Conservation (phyloP, 2,888 invertebrate genomes). For the Hedychridium roseum region DNA sequence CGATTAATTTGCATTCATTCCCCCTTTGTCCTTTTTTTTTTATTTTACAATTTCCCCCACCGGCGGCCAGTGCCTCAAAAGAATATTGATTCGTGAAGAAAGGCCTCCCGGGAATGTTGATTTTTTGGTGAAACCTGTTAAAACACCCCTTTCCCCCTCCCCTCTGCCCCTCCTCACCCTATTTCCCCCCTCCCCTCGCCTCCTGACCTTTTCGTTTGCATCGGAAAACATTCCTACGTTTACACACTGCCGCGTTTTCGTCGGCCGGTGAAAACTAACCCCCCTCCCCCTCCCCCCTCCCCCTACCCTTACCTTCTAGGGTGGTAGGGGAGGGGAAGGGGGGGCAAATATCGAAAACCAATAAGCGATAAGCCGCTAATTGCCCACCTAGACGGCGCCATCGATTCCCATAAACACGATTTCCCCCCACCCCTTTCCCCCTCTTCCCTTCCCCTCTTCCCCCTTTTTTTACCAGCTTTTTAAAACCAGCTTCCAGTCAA, state of each 20-base stretch:
- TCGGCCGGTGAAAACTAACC: constrained; percentile 12
- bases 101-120: too few species aligned
- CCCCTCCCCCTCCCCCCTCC: constrained; percentile 12
- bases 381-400: constrained; percentile 57
- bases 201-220: too few species aligned
- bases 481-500: too few species aligned
- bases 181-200: neutral
- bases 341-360: constrained; percentile 58
- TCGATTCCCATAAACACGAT: constrained; percentile 9
- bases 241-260: neutral
- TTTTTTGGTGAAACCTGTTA: too few species aligned
- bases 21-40: too few species aligned
- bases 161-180: constrained; percentile 9
- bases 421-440: constrained; percentile 10
- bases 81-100: too few species aligned
- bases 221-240: too few species aligned
- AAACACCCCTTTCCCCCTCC: constrained; percentile 25
- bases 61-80: too few species aligned
- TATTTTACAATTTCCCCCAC: too few species aligned
- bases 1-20: too few species aligned
- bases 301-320: too few species aligned
- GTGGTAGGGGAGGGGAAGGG: too few species aligned
- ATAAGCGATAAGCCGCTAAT: constrained; percentile 61
- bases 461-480: constrained; percentile 28
- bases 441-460: constrained; percentile 16